Percentiles rank a stretch among this genome's conserved stretches.
phyloP scores from a whole-genome alignment of 1,140 invertebrate species.

The Yoshiicerus persimilis region DNA sequence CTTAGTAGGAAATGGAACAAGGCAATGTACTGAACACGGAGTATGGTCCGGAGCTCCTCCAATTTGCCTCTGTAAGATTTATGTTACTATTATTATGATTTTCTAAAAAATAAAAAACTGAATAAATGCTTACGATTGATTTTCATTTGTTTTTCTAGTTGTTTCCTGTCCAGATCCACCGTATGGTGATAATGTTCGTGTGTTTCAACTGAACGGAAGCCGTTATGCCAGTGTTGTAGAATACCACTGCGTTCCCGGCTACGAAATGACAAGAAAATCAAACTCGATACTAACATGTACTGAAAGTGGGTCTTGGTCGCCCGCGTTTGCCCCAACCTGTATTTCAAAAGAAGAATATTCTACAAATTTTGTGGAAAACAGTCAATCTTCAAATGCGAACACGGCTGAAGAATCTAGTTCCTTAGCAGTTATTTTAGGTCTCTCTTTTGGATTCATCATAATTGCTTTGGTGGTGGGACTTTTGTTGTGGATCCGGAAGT shows the following conservation, averaged over 20 bases:
- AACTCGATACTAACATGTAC: conserved; percentile 50
- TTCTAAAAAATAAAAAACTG: too few relatives aligned
- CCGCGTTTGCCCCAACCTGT: conserved; percentile 41
- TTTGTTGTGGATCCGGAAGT: conserved; percentile 24
- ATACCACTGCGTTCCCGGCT: conserved; percentile 85
- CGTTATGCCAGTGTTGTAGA: conserved; percentile 80
- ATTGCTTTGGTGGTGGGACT: conserved; percentile 51
- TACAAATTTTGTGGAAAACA: conserved; percentile 36
- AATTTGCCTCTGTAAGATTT: conserved; percentile 73
- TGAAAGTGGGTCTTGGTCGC: conserved; percentile 48
- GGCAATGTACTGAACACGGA: conserved; percentile 74
- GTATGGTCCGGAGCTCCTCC: conserved; percentile 79
- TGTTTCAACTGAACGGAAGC: conserved; percentile 80
- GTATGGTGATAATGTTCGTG: conserved; percentile 77
- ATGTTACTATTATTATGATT: neutral
- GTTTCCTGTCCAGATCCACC: conserved; percentile 79
- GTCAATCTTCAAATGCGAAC: conserved; percentile 49
- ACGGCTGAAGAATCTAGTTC: conserved; percentile 27
- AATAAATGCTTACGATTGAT: too few relatives aligned
- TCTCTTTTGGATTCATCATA: conserved; percentile 53
- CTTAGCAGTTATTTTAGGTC: conserved; percentile 55
- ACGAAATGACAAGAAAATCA: conserved; percentile 64
- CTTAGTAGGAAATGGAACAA: conserved; percentile 75
- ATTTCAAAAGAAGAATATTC: conserved; percentile 33
- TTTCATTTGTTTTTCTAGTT: conserved; percentile 61